These are phyloP conservation scores for Arge pagana DNA, from an alignment of 2,888 invertebrate species.

Conservation along the genomic window DNA sequence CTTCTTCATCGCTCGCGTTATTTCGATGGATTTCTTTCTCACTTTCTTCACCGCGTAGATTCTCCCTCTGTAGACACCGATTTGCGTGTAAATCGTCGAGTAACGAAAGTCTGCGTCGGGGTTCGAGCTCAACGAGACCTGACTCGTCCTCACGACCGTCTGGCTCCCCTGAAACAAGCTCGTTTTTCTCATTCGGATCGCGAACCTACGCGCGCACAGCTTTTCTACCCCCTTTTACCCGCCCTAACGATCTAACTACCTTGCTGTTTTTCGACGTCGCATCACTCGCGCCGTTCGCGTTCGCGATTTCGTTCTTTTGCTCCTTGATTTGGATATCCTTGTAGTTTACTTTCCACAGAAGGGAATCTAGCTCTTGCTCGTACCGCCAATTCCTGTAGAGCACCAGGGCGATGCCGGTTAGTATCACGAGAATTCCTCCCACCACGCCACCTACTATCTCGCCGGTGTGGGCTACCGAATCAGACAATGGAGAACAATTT, in stretches of 20 bases:
- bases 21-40: conserved; percentile 83
- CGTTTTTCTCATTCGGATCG: conserved; percentile 6
- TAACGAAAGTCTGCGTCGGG: conserved; percentile 89
- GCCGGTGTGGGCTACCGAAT: conserved; percentile 72
- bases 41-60: conserved; percentile 87
- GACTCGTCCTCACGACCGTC: conserved; percentile 74
- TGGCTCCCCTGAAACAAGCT: conserved; percentile 51
- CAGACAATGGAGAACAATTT: conserved; percentile 8
- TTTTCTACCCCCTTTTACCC: not conserved
- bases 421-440: conserved; percentile 73
- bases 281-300: conserved; percentile 40
- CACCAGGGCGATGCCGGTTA: conserved; percentile 75
- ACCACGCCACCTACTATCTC: conserved; percentile 83
- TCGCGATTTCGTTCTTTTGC: conserved; percentile 59
- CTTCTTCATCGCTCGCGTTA: conserved; percentile 88
- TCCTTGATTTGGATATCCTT: conserved; percentile 81
- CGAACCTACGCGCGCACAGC: not conserved
- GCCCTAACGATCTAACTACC: conserved; percentile 35
- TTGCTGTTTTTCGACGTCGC: conserved; percentile 40
- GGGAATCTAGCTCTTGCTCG: conserved; percentile 89
- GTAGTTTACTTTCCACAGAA: conserved; percentile 94
- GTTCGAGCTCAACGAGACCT: conserved; percentile 90
- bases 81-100: conserved; percentile 87
- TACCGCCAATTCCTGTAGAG: conserved; percentile 91
- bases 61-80: conserved; percentile 86